Base-by-base conservation (phyloP, 2,113 vertebrate species). In the Cavia aperea region DNA sequence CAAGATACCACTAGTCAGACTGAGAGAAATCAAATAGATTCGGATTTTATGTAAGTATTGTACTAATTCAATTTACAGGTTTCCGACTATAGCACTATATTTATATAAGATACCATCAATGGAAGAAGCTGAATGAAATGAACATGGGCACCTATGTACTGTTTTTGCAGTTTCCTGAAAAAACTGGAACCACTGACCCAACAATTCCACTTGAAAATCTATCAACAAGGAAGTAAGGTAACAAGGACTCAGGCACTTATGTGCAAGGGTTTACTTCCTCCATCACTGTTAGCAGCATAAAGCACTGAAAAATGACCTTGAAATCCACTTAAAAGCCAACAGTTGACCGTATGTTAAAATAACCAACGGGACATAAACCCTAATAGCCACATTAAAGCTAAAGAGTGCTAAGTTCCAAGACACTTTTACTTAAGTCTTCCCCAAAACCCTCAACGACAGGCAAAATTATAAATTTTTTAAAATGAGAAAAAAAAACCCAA, bases 351-450 rank as follows among this genome's bases (percentile, higher is more conserved):
- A 33, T 77, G n/a, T 75, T 91, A 89, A 58, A 58, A 23, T 73
- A 82, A 83, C 39, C 81, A 95, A 90, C 2, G 93, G 43, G 89
- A 87, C 75, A 93, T 62, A 43, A 94, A 87, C 77, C 66, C 86
- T 77, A 94, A 58, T 62, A 89, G 81, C 43, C 75, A 86, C 15
- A 18, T 77, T 93, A 89, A 78, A 68, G 66, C 66, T 36, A 79
- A 65, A 88, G 13, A 93, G 14, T 62, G 49, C 54, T 85, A 81
- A 60, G 46, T 68, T 94, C 65, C 66, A 94, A 29, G 49, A 84
- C 88, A 79, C 43, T 56, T 87, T 90, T 90, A 60, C 73, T 51
- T 78, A 70, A 75, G 75, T 43, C 29, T 54, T 78, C 49, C 54
- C 49, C 33, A 78, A 33, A 78, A 84, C 75, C 5, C 65, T 73